phyloP scores from a whole-genome alignment of 2,797 vertebrate genomes.

The Melanotaenia trifasciata region DNA sequence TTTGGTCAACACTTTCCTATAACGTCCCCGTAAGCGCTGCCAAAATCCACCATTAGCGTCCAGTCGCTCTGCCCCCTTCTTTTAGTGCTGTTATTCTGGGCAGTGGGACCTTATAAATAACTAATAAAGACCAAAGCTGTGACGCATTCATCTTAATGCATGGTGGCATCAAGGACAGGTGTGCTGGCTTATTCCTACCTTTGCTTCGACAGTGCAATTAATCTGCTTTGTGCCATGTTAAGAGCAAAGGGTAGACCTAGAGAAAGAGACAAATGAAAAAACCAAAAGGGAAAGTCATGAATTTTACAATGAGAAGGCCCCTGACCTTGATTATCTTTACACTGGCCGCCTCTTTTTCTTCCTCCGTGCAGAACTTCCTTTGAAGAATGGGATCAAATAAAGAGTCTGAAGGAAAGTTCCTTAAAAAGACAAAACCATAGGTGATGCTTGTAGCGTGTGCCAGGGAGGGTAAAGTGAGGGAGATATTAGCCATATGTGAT shows the following conservation, averaged over 20 bases:
- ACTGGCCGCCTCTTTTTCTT: neutral
- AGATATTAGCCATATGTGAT: slow-evolving; percentile 79
- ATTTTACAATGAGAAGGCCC: slow-evolving; percentile 73
- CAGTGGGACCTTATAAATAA: slow-evolving; percentile 75
- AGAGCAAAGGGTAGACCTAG: slow-evolving; percentile 55
- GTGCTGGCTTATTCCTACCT: slow-evolving; percentile 61
- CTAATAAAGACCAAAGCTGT: slow-evolving; percentile 72
- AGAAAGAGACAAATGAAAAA: slow-evolving; percentile 70
- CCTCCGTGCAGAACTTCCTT: slow-evolving; percentile 13
- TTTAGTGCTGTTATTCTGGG: slow-evolving; percentile 75
- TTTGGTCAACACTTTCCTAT: slow-evolving; percentile 42
- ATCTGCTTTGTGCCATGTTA: slow-evolving; percentile 72
- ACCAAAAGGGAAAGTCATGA: slow-evolving; percentile 77
- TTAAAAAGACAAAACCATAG: slow-evolving; percentile 56
- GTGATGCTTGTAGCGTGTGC: slow-evolving; percentile 36
- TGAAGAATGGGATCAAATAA: slow-evolving; percentile 12
- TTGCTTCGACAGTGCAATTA: slow-evolving; percentile 68
- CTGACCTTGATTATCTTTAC: slow-evolving; percentile 62
- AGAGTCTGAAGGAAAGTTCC: slow-evolving; percentile 28
- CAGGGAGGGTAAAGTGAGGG: slow-evolving; percentile 35
- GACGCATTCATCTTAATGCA: slow-evolving; percentile 75
- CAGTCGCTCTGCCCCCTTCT: slow-evolving; percentile 31
- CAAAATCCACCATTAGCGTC: slow-evolving; percentile 24
- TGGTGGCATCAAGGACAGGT: slow-evolving; percentile 74
- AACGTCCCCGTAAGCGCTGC: slow-evolving; percentile 12